Base-by-base conservation (phyloP, 2,888 invertebrate species). In the Agrotis clavis region DNA sequence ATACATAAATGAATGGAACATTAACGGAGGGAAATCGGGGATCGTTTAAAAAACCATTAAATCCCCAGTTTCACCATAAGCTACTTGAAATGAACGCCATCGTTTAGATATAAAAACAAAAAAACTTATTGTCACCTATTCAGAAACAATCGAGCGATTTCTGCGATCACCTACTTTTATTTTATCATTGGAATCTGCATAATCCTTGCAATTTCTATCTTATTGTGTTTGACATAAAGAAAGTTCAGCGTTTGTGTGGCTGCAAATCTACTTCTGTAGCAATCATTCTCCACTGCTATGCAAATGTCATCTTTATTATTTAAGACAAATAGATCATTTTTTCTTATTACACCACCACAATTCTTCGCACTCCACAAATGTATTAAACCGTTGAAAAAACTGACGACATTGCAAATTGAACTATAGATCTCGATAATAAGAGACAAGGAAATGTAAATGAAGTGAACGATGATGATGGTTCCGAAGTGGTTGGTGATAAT, bases 61-160 rank as follows among this genome's bases (percentile, higher is more conserved):
- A 88, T 82, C 81, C 77, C 87, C 84, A 90, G 91, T 94, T 93
- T 93, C 94, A 88, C 93, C 94, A 92, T 94, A 95, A 95, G 94
- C 95, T 95, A 92, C 94, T 90, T 87, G 94, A 95, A 95, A 94
- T 92, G 93, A 95, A 91, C 89, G 90, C 77, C 77, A 86, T 82
- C 85, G 83, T 81, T 90, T 90, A 91, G 87, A 86, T 91, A 90
- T 85, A 89, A 87, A 89, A 91, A 92, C 90, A 91, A 91, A 93
- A n/a, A 91, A 91, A 92, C 88, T 87, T 93, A 94, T 95, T 95
- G 95, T 95, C 95, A 94, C 95, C 95, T 94, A 91, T 93, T 94
- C 92, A 90, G 85, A 90, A 90, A 94, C 94, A 94, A 94, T 94
- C 94, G 92, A 89, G 90, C 89, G 92, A 92, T 94, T 94, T 94